Evolutionary conservation across 2,113 vertebrate genomes (phyloP).

Genomic region (Elgaria multicarinata): DNA sequence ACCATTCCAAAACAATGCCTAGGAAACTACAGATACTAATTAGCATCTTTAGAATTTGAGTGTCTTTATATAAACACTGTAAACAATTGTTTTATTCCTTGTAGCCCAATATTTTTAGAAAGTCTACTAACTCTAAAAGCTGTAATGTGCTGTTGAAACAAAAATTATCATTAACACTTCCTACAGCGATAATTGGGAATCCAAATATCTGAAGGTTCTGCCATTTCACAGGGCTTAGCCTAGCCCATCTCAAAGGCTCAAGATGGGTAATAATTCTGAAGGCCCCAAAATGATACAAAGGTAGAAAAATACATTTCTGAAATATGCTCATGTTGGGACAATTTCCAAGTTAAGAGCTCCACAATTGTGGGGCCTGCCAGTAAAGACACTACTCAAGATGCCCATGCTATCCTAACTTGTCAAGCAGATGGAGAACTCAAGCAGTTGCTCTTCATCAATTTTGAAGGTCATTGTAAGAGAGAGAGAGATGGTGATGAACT

Average conservation of each 20-base stretch:
- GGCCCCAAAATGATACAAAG: background rate
- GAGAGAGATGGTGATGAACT: background rate
- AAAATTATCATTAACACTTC: background rate
- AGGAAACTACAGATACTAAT: background rate
- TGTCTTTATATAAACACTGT: background rate
- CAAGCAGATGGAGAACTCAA: background rate
- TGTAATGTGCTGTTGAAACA: background rate
- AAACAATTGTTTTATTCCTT: background rate
- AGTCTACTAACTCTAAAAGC: background rate
- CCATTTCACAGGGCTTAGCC: background rate
- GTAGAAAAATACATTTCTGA: background rate
- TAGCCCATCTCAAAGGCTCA: background rate
- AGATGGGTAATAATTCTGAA: background rate
- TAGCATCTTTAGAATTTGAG: background rate
- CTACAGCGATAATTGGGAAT: background rate
- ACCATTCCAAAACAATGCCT: background rate
- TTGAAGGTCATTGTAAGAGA: background rate
- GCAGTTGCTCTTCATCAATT: background rate
- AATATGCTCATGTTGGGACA: background rate
- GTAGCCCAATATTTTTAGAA: background rate
- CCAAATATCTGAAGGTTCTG: background rate
- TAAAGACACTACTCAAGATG: background rate
- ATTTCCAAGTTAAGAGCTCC: background rate
- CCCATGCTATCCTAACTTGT: background rate
- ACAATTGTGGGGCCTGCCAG: background rate